Conservation (phyloP, 2,113 vertebrate genomes). For the Apaloderma vittatum region DNA sequence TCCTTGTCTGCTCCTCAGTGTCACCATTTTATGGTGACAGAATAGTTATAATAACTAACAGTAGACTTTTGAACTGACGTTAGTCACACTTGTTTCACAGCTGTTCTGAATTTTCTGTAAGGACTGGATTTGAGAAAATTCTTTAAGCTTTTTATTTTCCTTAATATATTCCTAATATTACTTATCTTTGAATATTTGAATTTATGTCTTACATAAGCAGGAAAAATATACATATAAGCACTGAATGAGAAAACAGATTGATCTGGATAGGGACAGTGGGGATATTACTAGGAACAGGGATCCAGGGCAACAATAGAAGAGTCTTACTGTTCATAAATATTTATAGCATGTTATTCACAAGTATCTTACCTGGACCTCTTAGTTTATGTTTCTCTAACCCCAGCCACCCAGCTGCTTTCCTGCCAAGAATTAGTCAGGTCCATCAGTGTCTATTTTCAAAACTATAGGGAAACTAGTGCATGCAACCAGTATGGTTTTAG, state of each 20-base stretch:
- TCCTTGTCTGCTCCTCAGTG: background rate
- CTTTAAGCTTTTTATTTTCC: background rate
- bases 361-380: background rate
- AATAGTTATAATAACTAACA: background rate
- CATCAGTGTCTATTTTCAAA: background rate
- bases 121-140: background rate
- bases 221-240: background rate
- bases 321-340: background rate
- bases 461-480: background rate
- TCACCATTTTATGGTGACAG: background rate
- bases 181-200: background rate
- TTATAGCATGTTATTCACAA: background rate
- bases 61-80: background rate
- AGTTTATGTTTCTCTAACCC: background rate
- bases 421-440: background rate
- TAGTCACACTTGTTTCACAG: background rate
- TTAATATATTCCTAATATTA: background rate
- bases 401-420: background rate
- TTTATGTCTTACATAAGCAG: background rate
- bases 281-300: background rate
- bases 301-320: rapidly evolving
- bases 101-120: background rate
- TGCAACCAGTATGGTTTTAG: background rate
- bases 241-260: background rate
- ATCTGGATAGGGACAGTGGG: background rate